A percentile compares a stretch with the other conserved stretches of the same genome.
Evolutionary conservation across 2,888 invertebrate genomes (phyloP).

Genomic region (Aleiodes leptofemur): DNA sequence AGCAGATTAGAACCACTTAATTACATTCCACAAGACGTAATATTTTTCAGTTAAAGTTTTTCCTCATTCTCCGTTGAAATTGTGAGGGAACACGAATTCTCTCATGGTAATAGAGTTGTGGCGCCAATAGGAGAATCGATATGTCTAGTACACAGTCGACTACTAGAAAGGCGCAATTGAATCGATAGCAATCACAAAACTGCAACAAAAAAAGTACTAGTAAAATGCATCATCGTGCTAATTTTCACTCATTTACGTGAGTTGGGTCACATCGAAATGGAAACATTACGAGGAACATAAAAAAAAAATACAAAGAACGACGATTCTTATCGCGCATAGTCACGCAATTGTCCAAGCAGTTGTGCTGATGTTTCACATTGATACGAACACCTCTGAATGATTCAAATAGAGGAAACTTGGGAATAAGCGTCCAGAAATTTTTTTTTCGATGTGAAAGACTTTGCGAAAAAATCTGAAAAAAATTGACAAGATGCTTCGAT

Average conservation of each 20-base stretch:
- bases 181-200: conserved; percentile 16
- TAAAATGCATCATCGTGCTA: not conserved
- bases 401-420: not conserved
- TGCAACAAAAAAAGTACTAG: not conserved
- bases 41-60: not conserved
- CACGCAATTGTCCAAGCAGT: too few relatives aligned
- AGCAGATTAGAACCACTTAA: not conserved
- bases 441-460: too few relatives aligned
- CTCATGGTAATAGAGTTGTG: not conserved
- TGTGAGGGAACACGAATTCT: not conserved
- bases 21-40: not conserved
- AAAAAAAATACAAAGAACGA: not conserved
- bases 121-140: conserved; percentile 16
- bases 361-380: not conserved
- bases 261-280: not conserved
- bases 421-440: too few relatives aligned
- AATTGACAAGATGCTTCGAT: too few relatives aligned
- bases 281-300: not conserved
- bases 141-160: not conserved
- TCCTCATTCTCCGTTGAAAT: not conserved
- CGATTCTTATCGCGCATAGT: too few relatives aligned
- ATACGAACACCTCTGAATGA: not conserved
- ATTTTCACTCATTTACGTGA: not conserved
- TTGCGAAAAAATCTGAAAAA: too few relatives aligned
- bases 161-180: not conserved